Evolutionary conservation across 2,797 vertebrate species (phyloP).

Genomic region (Poeciliopsis infans): DNA sequence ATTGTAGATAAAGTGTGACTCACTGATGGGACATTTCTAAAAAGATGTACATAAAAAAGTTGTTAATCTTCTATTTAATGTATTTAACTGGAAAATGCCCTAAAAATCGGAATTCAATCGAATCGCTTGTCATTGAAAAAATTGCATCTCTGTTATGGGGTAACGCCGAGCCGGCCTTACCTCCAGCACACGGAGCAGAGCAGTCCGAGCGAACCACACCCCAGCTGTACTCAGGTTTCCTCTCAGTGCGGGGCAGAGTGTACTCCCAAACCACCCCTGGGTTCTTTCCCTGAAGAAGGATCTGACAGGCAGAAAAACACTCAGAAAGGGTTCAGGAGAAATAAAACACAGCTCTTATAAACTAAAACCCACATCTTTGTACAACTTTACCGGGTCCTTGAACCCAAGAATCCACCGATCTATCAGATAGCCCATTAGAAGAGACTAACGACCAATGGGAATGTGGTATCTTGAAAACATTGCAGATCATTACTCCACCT

Average conservation of each 20-base stretch:
- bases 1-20: not conserved
- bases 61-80: not conserved
- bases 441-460: conserved; percentile 15
- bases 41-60: not conserved
- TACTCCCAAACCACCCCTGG: conserved; percentile 95
- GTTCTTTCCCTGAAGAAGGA: conserved; percentile 95
- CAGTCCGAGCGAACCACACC: conserved; percentile 88
- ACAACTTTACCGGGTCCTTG: not conserved
- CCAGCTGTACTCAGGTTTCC: conserved; percentile 87
- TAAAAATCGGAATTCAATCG: too few species aligned
- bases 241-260: conserved; percentile 84
- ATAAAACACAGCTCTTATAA: not conserved
- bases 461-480: conserved; percentile 26
- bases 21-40: not conserved
- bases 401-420: not conserved
- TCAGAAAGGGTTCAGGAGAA: conserved; percentile 27
- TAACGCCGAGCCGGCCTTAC: conserved; percentile 54
- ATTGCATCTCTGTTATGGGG: too few species aligned
- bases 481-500: conserved; percentile 28
- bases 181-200: conserved; percentile 89
- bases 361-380: not conserved
- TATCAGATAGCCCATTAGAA: not conserved
- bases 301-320: conserved; percentile 71
- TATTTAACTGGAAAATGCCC: not conserved
- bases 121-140: not conserved